Evolutionary conservation across 2,113 vertebrate species (phyloP).

Genomic region (Lontra canadensis): DNA sequence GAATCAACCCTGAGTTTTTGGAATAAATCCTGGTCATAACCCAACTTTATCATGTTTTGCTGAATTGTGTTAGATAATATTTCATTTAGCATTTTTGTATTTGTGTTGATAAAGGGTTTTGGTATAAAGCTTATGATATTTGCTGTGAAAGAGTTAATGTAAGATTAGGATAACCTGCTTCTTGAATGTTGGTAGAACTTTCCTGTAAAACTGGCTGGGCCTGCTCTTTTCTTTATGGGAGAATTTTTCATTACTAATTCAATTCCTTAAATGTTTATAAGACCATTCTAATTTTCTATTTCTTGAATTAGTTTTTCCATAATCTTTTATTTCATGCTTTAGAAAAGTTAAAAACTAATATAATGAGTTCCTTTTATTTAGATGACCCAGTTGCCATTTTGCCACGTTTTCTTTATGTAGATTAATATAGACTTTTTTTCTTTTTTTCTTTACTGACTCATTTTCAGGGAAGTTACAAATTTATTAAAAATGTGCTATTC

Average conservation of each 20-base stretch:
- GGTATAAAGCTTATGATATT: conserved; percentile 17
- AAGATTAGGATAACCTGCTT: neutral
- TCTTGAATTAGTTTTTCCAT: neutral
- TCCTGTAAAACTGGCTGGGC: neutral
- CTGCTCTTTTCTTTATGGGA: conserved; percentile 29
- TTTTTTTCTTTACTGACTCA: neutral
- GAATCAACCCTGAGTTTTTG: conserved; percentile 26
- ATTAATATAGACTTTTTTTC: neutral
- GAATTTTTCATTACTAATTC: conserved; percentile 2
- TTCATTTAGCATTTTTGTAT: neutral
- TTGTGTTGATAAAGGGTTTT: neutral
- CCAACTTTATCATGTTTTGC: neutral
- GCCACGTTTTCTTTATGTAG: neutral
- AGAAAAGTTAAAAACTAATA: neutral
- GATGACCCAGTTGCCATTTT: neutral
- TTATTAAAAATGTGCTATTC: neutral
- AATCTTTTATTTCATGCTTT: neutral
- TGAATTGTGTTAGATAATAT: conserved; percentile 13
- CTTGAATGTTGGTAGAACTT: conserved; percentile 25
- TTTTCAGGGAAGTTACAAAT: neutral
- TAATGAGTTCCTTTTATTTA: neutral
- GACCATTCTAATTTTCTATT: neutral
- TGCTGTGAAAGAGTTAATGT: neutral
- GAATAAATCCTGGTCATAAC: neutral
- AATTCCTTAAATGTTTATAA: neutral